phyloP scores from a whole-genome alignment of 2,888 invertebrate species.

The Caenorhabditis sp. region DNA sequence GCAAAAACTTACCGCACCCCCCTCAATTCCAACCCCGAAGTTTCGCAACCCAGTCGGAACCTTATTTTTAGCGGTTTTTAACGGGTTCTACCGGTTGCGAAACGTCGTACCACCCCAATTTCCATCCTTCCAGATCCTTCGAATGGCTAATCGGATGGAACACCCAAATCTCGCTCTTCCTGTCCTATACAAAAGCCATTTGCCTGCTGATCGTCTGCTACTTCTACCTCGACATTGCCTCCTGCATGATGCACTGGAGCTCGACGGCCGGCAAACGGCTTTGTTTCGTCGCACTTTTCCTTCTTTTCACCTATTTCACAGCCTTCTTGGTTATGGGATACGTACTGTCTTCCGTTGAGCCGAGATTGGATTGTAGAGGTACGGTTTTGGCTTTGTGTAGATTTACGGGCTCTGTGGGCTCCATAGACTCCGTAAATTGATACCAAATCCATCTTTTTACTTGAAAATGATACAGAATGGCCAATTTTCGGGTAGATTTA shows the following conservation, averaged over 20 bases:
- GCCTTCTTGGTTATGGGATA: conserved; percentile 73
- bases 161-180: conserved; percentile 67
- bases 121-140: conserved; percentile 69
- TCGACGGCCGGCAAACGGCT: conserved; percentile 71
- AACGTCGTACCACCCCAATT: no score
- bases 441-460: no score
- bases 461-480: no score
- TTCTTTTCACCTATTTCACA: conserved; percentile 75
- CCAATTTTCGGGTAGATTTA: no score
- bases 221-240: conserved; percentile 75
- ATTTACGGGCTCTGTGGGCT: no score
- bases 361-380: conserved; percentile 73
- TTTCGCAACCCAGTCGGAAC: no score
- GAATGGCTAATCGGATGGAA: conserved; percentile 78
- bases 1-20: no score
- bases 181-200: conserved; percentile 73
- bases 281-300: conserved; percentile 70
- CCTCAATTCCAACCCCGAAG: no score
- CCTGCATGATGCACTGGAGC: conserved; percentile 76
- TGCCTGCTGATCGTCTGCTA: conserved; percentile 74
- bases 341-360: conserved; percentile 70
- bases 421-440: no score
- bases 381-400: no score
- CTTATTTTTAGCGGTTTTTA: no score
- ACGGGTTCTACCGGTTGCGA: background rate